These are phyloP conservation scores for Tineola bisselliella DNA, from an alignment of 2,888 invertebrate species.

Conservation along the genomic window DNA sequence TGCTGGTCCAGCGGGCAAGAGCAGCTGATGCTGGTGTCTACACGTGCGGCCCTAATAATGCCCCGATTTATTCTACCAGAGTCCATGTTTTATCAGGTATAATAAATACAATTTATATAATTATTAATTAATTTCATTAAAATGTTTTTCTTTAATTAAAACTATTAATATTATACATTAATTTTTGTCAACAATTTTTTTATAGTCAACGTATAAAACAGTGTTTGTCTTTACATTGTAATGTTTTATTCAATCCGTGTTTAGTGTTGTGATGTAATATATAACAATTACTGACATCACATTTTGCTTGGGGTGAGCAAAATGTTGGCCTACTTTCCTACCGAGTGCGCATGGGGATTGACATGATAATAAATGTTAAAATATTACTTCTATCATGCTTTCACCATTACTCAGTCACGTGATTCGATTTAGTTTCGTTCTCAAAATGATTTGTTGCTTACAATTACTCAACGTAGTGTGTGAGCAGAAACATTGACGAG, in stretches of 20 bases:
- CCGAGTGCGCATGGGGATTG: constrained; percentile 1
- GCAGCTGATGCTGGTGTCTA: constrained; percentile 85
- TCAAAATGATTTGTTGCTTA: neutral
- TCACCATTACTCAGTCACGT: neutral
- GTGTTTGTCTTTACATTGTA: neutral
- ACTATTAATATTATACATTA: too few relatives aligned
- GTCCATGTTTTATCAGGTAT: constrained; percentile 88
- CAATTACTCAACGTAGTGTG: neutral
- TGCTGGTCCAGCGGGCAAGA: constrained; percentile 83
- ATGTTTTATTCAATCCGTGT: neutral
- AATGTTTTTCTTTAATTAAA: too few relatives aligned
- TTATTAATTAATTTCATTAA: too few relatives aligned
- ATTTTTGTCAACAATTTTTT: neutral
- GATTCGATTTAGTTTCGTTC: constrained; percentile 3
- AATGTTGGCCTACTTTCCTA: constrained; percentile 5
- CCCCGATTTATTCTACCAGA: constrained; percentile 78
- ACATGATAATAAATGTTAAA: constrained; percentile 13
- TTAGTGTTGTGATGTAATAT: neutral
- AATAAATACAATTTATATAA: neutral
- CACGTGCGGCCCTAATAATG: constrained; percentile 87
- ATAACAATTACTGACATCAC: neutral
- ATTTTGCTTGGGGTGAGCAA: neutral
- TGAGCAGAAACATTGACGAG: neutral
- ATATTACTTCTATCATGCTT: constrained; percentile 6
- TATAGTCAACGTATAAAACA: too few relatives aligned